These are phyloP conservation scores for Drosophila ercepeae DNA, from an alignment of 1,140 invertebrate genomes.

Conservation along the genomic window DNA sequence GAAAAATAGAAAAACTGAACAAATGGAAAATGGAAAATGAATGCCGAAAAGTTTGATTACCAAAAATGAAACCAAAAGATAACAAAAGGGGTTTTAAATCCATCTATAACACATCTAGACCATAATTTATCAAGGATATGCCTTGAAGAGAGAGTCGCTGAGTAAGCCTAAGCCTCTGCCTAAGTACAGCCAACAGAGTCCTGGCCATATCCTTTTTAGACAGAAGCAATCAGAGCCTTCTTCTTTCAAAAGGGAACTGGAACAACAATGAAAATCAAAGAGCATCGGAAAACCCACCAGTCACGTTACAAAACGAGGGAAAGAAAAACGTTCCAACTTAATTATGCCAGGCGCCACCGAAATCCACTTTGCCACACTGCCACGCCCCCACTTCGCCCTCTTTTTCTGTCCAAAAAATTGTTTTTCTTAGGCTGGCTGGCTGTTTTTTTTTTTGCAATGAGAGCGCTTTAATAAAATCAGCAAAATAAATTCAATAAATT, in stretches of 20 bases:
- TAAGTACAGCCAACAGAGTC: conserved; percentile 4
- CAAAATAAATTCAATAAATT: conserved; percentile 78
- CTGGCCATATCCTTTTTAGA: conserved; percentile 36
- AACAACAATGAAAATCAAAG: conserved; percentile 35
- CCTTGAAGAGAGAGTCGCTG: background rate
- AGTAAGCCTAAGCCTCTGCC: too few species aligned
- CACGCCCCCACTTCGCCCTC: background rate
- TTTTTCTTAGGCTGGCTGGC: conserved; percentile 23
- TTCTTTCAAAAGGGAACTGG: conserved; percentile 28
- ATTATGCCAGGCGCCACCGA: conserved; percentile 62
- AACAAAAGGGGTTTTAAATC: background rate
- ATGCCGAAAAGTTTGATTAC: conserved; percentile 35
- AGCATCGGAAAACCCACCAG: conserved; percentile 8
- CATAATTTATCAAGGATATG: background rate
- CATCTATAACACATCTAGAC: background rate
- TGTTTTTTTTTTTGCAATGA: conserved; percentile 32
- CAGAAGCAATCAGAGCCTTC: conserved; percentile 41
- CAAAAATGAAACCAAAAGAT: conserved; percentile 11
- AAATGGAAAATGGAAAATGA: conserved; percentile 21
- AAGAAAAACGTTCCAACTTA: conserved; percentile 71
- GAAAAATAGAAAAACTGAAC: background rate
- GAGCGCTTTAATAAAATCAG: conserved; percentile 74
- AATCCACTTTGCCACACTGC: conserved; percentile 26
- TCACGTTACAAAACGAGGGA: conserved; percentile 32
- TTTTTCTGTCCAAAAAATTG: conserved; percentile 13